Base-by-base conservation (phyloP, 2,113 vertebrate species). In the Formicarius rufipectus region DNA sequence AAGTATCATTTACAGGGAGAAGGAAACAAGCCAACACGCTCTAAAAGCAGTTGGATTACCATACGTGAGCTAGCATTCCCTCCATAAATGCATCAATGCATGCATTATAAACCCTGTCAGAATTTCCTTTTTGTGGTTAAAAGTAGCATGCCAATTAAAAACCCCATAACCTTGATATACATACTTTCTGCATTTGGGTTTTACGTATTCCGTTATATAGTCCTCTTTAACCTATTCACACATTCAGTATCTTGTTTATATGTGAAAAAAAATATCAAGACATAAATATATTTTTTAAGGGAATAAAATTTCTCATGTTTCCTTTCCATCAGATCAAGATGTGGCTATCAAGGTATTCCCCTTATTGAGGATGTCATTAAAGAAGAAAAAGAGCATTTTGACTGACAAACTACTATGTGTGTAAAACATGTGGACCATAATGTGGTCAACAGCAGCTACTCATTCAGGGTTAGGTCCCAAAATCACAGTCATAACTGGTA, bases 111-210 rank as follows among this genome's bases (percentile, higher is more conserved):
- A 93, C 30, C 33, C 40, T 55, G 45, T 74, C 49, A 85, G 64
- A 82, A 87, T 50, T 79, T 91, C 58, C 42, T 12, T 76, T 97
- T 91, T 69, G 78, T 89, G 62, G 62, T 60, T 69, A 66, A 84
- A 84, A 62, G 12, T 31, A 16, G n/a, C 42, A 80, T 52, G 63
- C 42, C 75, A 76, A 49, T 47, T 82, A 83, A 91, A 96, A 93
- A 42, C 6, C 56, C 37, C 49, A 52, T 49, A 72, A 68, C 22
- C n/a, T 79, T 68, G 76, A 59, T 20, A 74, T 7, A 76, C n/a
- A 71, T 50, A 74, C 33, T 81, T 92, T 52, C 64, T 89, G n/a
- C 45, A 76, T 91, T 94, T 78, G 67, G 59, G 22, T 68, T 91
- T 33, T 42, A 67, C 21, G 18, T 56, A 45, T 87, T 76, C 30